Evolutionary conservation across 2,113 vertebrate species (phyloP), one percentile per base, ranked within the genome.

Genomic region (Aptenodytes patagonicus): DNA sequence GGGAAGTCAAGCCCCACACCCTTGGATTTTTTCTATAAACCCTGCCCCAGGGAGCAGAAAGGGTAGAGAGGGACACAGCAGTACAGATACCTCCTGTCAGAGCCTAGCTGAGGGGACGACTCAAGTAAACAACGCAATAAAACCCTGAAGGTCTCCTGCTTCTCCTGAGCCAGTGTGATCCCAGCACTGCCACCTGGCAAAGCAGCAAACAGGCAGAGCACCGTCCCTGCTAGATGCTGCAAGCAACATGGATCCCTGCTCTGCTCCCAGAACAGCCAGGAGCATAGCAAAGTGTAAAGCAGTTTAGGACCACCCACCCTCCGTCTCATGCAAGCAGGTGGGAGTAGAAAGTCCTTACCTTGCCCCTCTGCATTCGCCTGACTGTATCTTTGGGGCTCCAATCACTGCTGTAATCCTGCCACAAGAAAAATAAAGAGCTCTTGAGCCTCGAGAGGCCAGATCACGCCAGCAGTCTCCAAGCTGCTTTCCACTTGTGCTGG

Each of bases 301-400:
- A 69, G n/a, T n/a, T 82, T 68, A 87, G 46, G 26, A 66, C 6
- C 61, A 75, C 36, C 31, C 52, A 89, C 20, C 9, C 54, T 52
- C n/a, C 6, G 2, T 21, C 46, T 69, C 83, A 57, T 42, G 47
- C 44, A 88, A 93, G 85, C 47, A 93, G 25, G 28, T 46, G 21
- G 8, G 54, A 90, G 21, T n/a, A 16, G 5, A 18, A 86, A n/a
- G 54, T 60, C 61, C 94, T 95, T 98, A 99, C 99, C 99, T 99
- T 99, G 95, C 99, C 99, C 71, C 98, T 98, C 92, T 98, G 99
- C 97, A 99, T 99, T 76, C 99, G 98, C 38, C 96, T 98, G 62
- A 99, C 97, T 2, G 99, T 99, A 68, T 99, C 99, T 91, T 98
- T 98, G 28, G 98, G 98, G 34, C 98, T 99, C 99, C 99, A 99